These are phyloP conservation scores for Sphecodes monilicornis DNA, from an alignment of 2,888 invertebrate species.

Conservation along the genomic window DNA sequence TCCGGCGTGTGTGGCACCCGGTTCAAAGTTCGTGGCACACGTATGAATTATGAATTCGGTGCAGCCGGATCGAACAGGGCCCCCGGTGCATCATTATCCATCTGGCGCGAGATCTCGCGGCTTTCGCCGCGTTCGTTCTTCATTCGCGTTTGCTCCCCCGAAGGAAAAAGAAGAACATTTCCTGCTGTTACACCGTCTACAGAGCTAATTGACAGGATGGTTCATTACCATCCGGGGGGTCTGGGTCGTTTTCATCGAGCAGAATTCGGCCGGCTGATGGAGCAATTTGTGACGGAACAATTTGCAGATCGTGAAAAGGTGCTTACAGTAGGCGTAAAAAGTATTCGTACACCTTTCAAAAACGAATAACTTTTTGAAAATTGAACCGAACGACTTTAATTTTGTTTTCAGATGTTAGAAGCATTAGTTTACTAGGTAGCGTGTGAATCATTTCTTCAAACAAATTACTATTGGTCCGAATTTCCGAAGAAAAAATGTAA, in stretches of 20 bases:
- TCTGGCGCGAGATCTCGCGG: conserved; percentile 56
- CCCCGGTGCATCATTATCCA: conserved; percentile 68
- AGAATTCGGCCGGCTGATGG: not conserved
- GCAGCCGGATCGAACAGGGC: conserved; percentile 61
- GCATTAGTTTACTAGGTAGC: too few species aligned
- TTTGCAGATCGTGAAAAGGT: not conserved
- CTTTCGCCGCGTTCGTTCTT: conserved; percentile 23
- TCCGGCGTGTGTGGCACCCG: conserved; percentile 19
- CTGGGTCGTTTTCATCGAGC: conserved; percentile 11
- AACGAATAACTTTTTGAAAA: too few species aligned
- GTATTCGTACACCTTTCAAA: too few species aligned
- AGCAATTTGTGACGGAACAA: not conserved
- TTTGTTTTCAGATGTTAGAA: too few species aligned
- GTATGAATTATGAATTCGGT: conserved; percentile 74
- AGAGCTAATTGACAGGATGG: conserved; percentile 47
- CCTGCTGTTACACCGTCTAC: not conserved
- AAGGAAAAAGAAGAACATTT: conserved; percentile 23
- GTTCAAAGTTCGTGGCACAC: conserved; percentile 71
- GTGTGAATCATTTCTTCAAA: too few species aligned
- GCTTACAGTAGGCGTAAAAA: too few species aligned
- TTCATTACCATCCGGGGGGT: conserved; percentile 28
- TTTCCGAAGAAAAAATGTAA: too few species aligned
- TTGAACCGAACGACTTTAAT: too few species aligned
- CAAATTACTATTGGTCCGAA: too few species aligned
- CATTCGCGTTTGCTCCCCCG: conserved; percentile 19